A percentile compares a stretch with the other conserved stretches of the same genome.
Evolutionary conservation across 2,888 invertebrate species (phyloP).

Genomic region (Xestia c-nigrum): DNA sequence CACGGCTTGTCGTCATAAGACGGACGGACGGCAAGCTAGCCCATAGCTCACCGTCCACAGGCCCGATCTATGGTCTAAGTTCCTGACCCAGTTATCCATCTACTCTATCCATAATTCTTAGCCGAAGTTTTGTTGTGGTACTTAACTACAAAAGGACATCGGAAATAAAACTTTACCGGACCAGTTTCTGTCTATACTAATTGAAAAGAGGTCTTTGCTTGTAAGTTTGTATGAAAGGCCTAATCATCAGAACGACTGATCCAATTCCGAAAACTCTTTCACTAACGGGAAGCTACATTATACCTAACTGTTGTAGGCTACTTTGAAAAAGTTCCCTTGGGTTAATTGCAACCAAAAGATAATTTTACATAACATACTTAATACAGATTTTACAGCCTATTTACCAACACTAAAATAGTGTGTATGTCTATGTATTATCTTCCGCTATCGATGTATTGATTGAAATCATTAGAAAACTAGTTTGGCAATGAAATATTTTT

Average conservation of each 20-base stretch:
- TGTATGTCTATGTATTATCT: neutral
- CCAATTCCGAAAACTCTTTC: neutral
- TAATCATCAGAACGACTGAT: neutral
- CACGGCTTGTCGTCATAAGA: too few species aligned
- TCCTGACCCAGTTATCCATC: neutral
- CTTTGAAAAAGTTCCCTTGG: neutral
- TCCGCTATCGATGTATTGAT: constrained; percentile 31
- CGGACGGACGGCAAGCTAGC: too few species aligned
- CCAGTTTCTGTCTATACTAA: too few species aligned
- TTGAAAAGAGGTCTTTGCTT: too few species aligned
- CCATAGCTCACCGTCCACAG: too few species aligned
- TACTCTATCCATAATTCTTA: neutral
- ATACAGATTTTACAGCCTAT: neutral
- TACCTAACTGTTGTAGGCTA: neutral
- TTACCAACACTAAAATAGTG: neutral
- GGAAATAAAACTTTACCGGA: too few species aligned
- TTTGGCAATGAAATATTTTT: constrained; percentile 34
- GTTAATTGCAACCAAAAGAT: neutral
- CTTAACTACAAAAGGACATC: too few species aligned
- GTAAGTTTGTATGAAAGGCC: neutral
- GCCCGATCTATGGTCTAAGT: too few species aligned
- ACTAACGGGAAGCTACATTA: neutral
- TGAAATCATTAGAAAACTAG: constrained; percentile 16
- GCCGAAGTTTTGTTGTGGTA: neutral
- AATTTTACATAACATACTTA: neutral